phyloP scores from a whole-genome alignment of 2,797 vertebrate species.

The Gastrophryne carolinensis region DNA sequence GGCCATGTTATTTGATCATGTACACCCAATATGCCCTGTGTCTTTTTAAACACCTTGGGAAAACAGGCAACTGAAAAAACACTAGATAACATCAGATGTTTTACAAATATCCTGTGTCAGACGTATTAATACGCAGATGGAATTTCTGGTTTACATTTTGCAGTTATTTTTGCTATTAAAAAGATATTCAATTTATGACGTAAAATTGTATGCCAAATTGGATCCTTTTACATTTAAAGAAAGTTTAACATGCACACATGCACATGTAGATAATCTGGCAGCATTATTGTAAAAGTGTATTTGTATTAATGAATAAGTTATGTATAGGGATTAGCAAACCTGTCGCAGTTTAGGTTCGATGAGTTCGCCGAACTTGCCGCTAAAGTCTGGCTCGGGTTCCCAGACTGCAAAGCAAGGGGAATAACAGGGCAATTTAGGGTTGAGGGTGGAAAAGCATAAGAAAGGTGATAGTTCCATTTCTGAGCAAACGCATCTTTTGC shows the following conservation, averaged over 20 bases:
- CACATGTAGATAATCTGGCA: neutral
- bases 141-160: neutral
- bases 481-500: no score
- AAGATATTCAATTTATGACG: neutral
- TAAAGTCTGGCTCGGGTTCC: no score
- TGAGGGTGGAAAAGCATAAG: no score
- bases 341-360: no score
- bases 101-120: neutral
- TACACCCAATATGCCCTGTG: neutral
- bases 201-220: conserved; percentile 1
- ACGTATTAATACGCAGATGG: neutral
- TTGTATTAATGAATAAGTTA: no score
- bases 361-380: no score
- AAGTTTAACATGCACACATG: conserved; percentile 20
- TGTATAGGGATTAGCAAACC: no score
- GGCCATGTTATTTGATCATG: neutral
- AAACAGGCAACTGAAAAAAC: neutral
- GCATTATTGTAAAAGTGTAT: no score
- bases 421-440: no score
- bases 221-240: conserved; percentile 3
- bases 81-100: neutral
- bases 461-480: no score
- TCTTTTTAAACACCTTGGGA: neutral
- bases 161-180: neutral
- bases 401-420: no score